A percentile compares a stretch with the other conserved stretches of the same genome.
Conservation (phyloP, 2,797 vertebrate genomes). For the Adrianichthys oophorus region DNA sequence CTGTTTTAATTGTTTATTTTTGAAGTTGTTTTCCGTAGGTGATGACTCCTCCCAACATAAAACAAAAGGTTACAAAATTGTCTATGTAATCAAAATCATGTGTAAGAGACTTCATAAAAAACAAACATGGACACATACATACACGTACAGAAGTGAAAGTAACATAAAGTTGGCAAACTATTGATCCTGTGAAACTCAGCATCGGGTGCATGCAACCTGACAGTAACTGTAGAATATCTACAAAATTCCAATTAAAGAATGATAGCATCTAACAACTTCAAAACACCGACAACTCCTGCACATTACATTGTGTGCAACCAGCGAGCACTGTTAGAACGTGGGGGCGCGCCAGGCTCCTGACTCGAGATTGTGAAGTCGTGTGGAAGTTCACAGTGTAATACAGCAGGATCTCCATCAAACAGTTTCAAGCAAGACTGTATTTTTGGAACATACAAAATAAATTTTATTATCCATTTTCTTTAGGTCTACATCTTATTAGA, state of each 20-base stretch:
- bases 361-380: slow-evolving; percentile 71
- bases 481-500: slow-evolving; percentile 84
- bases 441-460: slow-evolving; percentile 91
- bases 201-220: slow-evolving; percentile 81
- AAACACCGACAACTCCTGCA: slow-evolving; percentile 78
- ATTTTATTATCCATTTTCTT: slow-evolving; percentile 87
- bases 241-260: slow-evolving; percentile 78
- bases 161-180: slow-evolving; percentile 84
- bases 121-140: slow-evolving; percentile 79
- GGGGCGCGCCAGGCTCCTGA: slow-evolving; percentile 61
- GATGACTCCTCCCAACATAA: slow-evolving; percentile 79
- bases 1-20: slow-evolving; percentile 82
- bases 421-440: slow-evolving; percentile 84
- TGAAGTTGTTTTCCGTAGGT: slow-evolving; percentile 78
- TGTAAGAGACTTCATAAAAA: slow-evolving; percentile 82
- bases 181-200: slow-evolving; percentile 80
- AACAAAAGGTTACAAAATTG: slow-evolving; percentile 84
- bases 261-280: slow-evolving; percentile 78
- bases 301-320: slow-evolving; percentile 68
- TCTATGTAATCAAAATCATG: slow-evolving; percentile 82
- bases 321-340: slow-evolving; percentile 51
- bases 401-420: slow-evolving; percentile 80
- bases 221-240: slow-evolving; percentile 81
- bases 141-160: slow-evolving; percentile 78
- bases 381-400: slow-evolving; percentile 81